Conservation (phyloP, 2,113 vertebrate genomes). For the Lepisosteus oculatus region DNA sequence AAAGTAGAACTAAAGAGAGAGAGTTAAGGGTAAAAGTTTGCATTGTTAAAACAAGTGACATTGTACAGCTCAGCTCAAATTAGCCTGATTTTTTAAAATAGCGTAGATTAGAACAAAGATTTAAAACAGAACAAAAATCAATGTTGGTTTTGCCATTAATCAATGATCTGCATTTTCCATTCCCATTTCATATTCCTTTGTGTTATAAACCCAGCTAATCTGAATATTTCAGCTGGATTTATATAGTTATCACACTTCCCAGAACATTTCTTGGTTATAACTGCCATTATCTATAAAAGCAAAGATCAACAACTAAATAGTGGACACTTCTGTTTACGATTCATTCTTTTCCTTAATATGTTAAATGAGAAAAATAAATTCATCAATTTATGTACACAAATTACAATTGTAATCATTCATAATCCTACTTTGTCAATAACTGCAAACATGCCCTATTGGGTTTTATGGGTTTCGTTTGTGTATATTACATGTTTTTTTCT, state of each 20-base stretch:
- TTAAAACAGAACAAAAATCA: background rate
- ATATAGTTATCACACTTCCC: conserved; percentile 20
- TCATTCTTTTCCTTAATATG: background rate
- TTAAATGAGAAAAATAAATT: conserved; percentile 16
- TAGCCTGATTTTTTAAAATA: background rate
- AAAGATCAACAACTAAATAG: conserved; percentile 16
- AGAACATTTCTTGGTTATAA: conserved; percentile 15
- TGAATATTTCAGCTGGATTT: conserved; percentile 22
- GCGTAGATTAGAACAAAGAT: background rate
- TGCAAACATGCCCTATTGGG: background rate
- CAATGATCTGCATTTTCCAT: background rate
- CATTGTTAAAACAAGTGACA: background rate
- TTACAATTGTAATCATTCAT: conserved; percentile 2
- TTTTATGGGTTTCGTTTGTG: background rate
- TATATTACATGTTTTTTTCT: background rate
- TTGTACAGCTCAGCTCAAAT: background rate
- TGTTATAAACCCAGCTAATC: conserved; percentile 26
- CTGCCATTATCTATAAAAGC: conserved; percentile 9
- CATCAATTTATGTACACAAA: conserved; percentile 17
- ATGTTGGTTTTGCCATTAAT: background rate
- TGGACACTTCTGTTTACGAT: conserved; percentile 6
- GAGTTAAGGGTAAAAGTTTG: background rate
- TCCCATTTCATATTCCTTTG: background rate
- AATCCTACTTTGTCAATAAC: conserved; percentile 1
- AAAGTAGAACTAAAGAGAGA: background rate